Evolutionary conservation across 2,888 invertebrate species (phyloP).

Genomic region (Trachelus stipa): DNA sequence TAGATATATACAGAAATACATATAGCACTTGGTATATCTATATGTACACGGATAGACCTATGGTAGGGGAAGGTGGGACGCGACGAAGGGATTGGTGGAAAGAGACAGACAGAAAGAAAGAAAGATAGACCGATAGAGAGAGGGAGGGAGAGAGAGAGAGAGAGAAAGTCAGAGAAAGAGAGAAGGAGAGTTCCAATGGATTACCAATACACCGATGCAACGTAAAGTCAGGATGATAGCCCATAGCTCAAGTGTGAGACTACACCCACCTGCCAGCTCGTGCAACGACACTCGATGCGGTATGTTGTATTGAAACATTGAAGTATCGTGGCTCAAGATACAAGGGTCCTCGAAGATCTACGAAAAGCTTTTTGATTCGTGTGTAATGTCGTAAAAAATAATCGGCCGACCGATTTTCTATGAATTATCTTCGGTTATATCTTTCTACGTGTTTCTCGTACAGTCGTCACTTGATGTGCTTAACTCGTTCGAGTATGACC

Average conservation of each 20-base stretch:
- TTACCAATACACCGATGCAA: conserved; percentile 67
- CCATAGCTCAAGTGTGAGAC: conserved; percentile 68
- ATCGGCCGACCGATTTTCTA: not conserved
- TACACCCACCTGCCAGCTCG: conserved; percentile 41
- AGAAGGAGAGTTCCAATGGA: conserved; percentile 52
- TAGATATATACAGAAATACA: not conserved
- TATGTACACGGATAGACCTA: not conserved
- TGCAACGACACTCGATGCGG: conserved; percentile 38
- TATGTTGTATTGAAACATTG: conserved; percentile 37
- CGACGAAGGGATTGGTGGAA: conserved; percentile 29
- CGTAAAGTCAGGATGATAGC: conserved; percentile 68
- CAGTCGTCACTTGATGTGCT: not conserved
- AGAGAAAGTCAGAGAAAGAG: conserved; percentile 16
- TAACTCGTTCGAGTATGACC: not conserved
- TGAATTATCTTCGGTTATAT: not conserved
- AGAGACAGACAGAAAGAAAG: conserved; percentile 27
- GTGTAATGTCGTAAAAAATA: conserved; percentile 7
- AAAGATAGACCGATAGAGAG: not conserved
- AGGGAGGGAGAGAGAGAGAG: conserved; percentile 14
- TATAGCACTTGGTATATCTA: not conserved
- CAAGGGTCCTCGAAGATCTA: conserved; percentile 41
- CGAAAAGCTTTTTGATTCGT: conserved; percentile 39
- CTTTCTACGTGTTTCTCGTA: not conserved
- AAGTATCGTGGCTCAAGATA: conserved; percentile 38
- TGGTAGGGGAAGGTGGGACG: conserved; percentile 14